Percentiles rank a stretch among this genome's conserved stretches.
phyloP scores from a whole-genome alignment of 2,888 invertebrate genomes.

The Empis stercorea region DNA sequence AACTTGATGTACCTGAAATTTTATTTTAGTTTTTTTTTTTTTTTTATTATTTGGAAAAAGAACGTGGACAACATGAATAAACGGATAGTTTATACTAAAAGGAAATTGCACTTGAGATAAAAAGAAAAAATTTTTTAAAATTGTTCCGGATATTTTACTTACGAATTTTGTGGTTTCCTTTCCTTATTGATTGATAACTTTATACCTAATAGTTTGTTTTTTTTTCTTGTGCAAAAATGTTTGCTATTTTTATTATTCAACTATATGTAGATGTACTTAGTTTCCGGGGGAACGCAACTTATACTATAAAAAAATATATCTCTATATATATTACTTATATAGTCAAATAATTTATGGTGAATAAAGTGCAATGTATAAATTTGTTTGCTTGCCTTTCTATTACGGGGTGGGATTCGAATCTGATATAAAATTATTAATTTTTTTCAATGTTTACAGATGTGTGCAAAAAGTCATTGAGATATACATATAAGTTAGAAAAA shows the following conservation, averaged over 20 bases:
- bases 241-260: neutral
- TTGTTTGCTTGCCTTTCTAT: no score
- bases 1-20: neutral
- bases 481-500: no score
- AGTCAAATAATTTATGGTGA: no score
- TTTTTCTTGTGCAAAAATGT: neutral
- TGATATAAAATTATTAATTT: no score
- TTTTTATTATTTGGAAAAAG: neutral
- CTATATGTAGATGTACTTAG: no score
- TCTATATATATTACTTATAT: neutral
- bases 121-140: constrained; percentile 12
- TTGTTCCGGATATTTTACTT: constrained; percentile 19
- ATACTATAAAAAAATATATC: neutral
- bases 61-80: neutral
- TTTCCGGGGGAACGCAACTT: neutral
- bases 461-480: no score
- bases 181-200: constrained; percentile 18
- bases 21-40: neutral
- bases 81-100: constrained; percentile 8
- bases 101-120: constrained; percentile 19
- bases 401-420: no score
- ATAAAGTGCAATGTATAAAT: no score
- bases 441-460: no score
- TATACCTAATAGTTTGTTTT: constrained; percentile 4
- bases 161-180: constrained; percentile 19